Conservation (phyloP, 2,797 vertebrate genomes). For the Cyprinodon diabolis region DNA sequence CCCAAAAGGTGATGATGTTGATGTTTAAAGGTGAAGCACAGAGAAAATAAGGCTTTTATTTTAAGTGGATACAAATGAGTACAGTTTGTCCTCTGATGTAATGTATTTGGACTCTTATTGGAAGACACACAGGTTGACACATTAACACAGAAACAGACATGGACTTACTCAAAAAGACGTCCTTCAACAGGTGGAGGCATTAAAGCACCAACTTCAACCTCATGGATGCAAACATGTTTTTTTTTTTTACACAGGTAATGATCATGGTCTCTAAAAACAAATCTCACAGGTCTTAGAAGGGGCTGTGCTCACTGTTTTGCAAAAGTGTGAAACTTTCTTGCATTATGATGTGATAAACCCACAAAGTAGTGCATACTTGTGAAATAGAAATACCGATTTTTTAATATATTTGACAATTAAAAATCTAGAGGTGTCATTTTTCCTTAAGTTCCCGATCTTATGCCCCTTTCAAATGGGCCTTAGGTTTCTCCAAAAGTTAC, state of each 20-base stretch:
- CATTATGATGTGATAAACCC: background rate
- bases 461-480: background rate
- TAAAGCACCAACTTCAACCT: background rate
- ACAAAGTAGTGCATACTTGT: background rate
- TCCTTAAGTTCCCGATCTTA: background rate
- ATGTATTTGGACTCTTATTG: slow-evolving; percentile 48
- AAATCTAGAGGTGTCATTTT: background rate
- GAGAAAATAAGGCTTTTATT: slow-evolving; percentile 33
- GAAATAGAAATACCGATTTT: background rate
- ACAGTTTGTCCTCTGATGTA: slow-evolving; percentile 82
- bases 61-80: slow-evolving; percentile 74
- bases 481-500: no score
- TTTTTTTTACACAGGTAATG: background rate
- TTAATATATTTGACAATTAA: background rate
- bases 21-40: slow-evolving; percentile 48
- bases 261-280: background rate
- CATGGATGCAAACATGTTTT: background rate
- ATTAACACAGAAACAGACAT: slow-evolving; percentile 21
- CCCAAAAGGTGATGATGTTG: slow-evolving; percentile 22
- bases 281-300: background rate
- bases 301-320: background rate
- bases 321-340: background rate
- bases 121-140: slow-evolving; percentile 31
- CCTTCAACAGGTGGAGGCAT: background rate
- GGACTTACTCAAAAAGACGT: slow-evolving; percentile 2